phyloP scores from a whole-genome alignment of 1,140 invertebrate species.

The Dendrolimus punctatus region DNA sequence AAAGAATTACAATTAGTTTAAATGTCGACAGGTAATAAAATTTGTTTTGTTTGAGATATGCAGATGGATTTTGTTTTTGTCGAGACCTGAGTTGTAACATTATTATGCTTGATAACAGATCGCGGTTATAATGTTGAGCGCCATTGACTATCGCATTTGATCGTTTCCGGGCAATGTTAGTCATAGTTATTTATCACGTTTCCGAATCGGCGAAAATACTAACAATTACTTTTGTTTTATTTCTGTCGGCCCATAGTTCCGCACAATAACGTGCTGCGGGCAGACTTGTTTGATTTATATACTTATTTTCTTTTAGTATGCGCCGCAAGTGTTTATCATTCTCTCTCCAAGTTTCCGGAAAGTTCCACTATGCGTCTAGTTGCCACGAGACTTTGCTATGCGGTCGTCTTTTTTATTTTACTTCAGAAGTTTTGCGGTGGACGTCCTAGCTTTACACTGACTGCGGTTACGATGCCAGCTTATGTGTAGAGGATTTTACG shows the following conservation, averaged over 20 bases:
- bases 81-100: too few species aligned
- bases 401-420: neutral
- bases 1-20: too few species aligned
- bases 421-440: too few species aligned
- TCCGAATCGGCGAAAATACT: constrained; percentile 9
- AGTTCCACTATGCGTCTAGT: constrained; percentile 28
- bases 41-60: too few species aligned
- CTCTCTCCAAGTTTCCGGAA: constrained; percentile 20
- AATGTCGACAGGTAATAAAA: too few species aligned
- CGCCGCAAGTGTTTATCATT: constrained; percentile 26
- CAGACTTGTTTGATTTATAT: constrained; percentile 18
- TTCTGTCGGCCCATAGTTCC: constrained; percentile 15
- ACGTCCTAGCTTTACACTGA: too few species aligned
- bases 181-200: constrained; percentile 16
- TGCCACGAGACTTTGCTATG: neutral
- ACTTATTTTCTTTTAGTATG: constrained; percentile 8
- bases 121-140: too few species aligned
- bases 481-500: too few species aligned
- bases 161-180: neutral
- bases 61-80: too few species aligned
- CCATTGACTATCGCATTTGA: neutral
- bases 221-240: constrained; percentile 26
- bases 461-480: too few species aligned
- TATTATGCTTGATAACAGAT: too few species aligned
- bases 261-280: constrained; percentile 9